A percentile compares a stretch with the other conserved stretches of the same genome.
phyloP scores from a whole-genome alignment of 2,888 invertebrate genomes.

The Ormia ochracea region DNA sequence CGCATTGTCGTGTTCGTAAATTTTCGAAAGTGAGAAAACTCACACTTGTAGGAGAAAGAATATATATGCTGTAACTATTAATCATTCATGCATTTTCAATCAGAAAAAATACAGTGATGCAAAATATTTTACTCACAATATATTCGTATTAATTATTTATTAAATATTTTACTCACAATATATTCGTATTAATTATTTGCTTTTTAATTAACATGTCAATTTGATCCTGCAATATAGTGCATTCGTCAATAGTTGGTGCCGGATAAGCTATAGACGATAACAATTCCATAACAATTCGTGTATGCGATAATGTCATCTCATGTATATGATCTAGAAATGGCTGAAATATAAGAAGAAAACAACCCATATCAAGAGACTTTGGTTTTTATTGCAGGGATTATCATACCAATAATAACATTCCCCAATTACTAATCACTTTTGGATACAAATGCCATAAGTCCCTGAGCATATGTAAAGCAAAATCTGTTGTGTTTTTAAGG shows the following conservation, averaged over 20 bases:
- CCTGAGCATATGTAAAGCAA: slow-evolving; percentile 71
- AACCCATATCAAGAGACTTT: neutral
- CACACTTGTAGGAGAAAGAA: no score
- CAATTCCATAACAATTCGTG: slow-evolving; percentile 86
- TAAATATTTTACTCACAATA: slow-evolving; percentile 73
- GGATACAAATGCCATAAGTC: slow-evolving; percentile 72
- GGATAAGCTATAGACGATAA: slow-evolving; percentile 85
- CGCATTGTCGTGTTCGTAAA: no score
- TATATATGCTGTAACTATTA: no score
- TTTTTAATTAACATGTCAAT: slow-evolving; percentile 91
- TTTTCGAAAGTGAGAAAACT: no score
- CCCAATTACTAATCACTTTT: slow-evolving; percentile 74
- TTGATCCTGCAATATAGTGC: slow-evolving; percentile 88
- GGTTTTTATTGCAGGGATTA: neutral
- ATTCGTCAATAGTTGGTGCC: slow-evolving; percentile 76
- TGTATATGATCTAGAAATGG: slow-evolving; percentile 86
- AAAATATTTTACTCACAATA: slow-evolving; percentile 74
- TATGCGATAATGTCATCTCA: slow-evolving; percentile 84
- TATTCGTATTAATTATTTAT: slow-evolving; percentile 79
- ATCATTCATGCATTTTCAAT: no score
- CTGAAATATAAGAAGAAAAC: slow-evolving; percentile 68
- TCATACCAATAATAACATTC: slow-evolving; percentile 71
- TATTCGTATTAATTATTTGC: slow-evolving; percentile 83
- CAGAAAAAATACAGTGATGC: no score
- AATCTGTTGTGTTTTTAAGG: slow-evolving; percentile 69